Evolutionary conservation across 2,888 invertebrate genomes (phyloP), one percentile per base, ranked within the genome.

Genomic region (Epistrophella euchroma): DNA sequence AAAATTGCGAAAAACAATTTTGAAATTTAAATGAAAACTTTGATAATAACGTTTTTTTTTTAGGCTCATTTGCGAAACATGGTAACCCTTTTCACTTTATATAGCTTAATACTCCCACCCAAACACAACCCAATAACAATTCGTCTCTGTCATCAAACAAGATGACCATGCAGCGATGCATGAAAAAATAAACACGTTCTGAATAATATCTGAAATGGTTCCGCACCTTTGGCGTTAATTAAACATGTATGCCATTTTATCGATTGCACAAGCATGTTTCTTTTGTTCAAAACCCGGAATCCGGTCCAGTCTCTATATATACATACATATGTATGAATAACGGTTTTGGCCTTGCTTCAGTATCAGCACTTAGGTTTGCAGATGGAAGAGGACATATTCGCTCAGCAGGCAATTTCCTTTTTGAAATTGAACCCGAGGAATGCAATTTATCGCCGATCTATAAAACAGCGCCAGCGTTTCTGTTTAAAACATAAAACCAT

Each of bases 201-300:
- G 52, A 75, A 71, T 71, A 75, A 71, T 71, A 37, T 71, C 32
- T 43, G 56, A 56, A 81, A 75, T 64, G 70, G 75, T 75, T 75
- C 70, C 56, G 75, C 75, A 81, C 81, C 82, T 77, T 72, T 82
- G 76, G 77, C 77, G 82, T 82, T 81, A 84, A 84, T 80, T 75
- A 75, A 84, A 84, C 66, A 35, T 43, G 58, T 50, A 74, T 45
- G 66, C 55, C 28, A 66, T 84, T 80, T 75, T 71, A 74, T 72
- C 80, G 58, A 47, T 45, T 70, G 47, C 25, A 79, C 28, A 47
- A 47, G 47, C 15, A 50, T 64, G 47, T 75, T 84, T 70, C 80
- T 84, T 84, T 84, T 84, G 80, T 84, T 64, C 37, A 32, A 35
- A 22, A 15, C 5, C 22, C n/a, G 35, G 28, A n/a, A 25, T 37